Evolutionary conservation across 2,113 vertebrate species (phyloP).

Genomic region (Todiramphus chloris): DNA sequence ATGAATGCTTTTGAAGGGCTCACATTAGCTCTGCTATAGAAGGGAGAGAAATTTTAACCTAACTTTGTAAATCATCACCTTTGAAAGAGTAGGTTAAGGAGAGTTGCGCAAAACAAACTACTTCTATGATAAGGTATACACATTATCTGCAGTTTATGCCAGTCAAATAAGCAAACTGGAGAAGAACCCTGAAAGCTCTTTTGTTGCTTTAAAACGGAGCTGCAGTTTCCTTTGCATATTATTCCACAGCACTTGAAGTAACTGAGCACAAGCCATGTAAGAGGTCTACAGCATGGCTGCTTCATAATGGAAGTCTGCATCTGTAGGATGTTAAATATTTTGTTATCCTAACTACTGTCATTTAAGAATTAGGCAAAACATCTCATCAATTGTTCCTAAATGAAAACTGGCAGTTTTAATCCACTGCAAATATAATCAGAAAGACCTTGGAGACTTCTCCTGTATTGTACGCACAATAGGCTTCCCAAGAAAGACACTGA

Average conservation of each 20-base stretch:
- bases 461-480: not conserved
- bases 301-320: not conserved
- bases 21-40: not conserved
- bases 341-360: not conserved
- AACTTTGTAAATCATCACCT: conserved; percentile 19
- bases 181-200: not conserved
- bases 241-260: not conserved
- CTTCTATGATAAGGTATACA: not conserved
- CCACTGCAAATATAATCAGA: not conserved
- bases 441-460: not conserved
- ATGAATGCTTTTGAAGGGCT: not conserved
- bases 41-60: conserved; percentile 27
- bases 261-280: not conserved
- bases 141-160: not conserved
- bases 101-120: conserved; percentile 7
- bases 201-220: not conserved
- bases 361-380: not conserved
- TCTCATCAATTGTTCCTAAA: not conserved
- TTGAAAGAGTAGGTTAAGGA: not conserved
- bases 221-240: not conserved
- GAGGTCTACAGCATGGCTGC: not conserved
- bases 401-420: not conserved
- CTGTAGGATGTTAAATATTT: not conserved
- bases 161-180: not conserved
- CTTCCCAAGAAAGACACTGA: not conserved